Evolutionary conservation across 2,113 vertebrate genomes (phyloP), one percentile per base, ranked within the genome.

Genomic region (Chionomys nivalis): DNA sequence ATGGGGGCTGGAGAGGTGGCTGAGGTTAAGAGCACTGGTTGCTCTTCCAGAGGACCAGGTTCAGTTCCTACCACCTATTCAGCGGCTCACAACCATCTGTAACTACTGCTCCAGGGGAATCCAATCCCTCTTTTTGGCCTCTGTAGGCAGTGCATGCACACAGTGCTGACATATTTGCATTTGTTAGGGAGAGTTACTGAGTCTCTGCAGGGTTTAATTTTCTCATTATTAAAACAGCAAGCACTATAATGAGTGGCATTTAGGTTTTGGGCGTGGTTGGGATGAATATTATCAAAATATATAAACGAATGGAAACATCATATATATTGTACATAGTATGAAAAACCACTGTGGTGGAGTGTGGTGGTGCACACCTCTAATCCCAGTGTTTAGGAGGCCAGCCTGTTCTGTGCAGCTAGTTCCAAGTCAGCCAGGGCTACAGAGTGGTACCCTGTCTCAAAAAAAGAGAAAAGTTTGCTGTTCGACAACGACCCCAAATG

Each of bases 181-280:
- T 3, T 77, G 90, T 44, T 75, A 79, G 63, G 39, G 76, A 36
- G 70, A 93, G 31, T n/a, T 52, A 83, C 3, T 42, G 19, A 96
- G 82, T 49, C 39, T 44, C 36, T 70, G 42, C 39, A 47, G n/a
- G 52, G 82, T 58, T 94, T 83, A 66, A 23, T 77, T 92, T 87
- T 91, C 31, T 87, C 55, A 94, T 81, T 33, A 76, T 77, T 85
- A 87, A 96, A 96, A 90, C 4, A 95, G 52, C 72, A 92, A 88
- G 26, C 68, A n/a, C 47, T 87, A 14, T 28, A 28, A 89, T 6
- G 31, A 65, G n/a, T n/a, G 77, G 31, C 92, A 73, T 63, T 26
- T 96, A 66, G 55, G 55, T 28, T 39, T 63, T 28, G 55, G 79
- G 79, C 2, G 31, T 31, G 7, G 44, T 14, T 55, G 8, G 19